Base-by-base conservation (phyloP, 2,113 vertebrate species). In the Chitala chitala region DNA sequence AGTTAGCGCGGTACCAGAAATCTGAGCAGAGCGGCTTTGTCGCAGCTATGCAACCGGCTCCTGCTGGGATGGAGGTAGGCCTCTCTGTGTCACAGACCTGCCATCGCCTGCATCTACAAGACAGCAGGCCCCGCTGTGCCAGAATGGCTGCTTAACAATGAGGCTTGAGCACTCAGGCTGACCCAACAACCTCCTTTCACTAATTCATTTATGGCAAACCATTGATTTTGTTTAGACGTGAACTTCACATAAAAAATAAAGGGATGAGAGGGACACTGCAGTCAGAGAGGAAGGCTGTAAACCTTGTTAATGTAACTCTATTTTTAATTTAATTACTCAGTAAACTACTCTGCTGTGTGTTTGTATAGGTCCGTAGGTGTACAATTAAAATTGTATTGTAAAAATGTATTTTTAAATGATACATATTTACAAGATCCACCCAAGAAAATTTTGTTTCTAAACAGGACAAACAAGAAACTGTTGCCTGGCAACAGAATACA, bases 61-160 rank as follows among this genome's bases (percentile, higher is more conserved):
- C 53, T 42, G 7, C 64, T 55, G 55, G 56, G 51, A 69, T 17
- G 44, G 55, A 36, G 53, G 48, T n/a, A 4, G 40, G n/a, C 58
- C 64, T 13, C 61, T 72, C 55, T 22, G 54, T 58, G n/a, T 48
- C 8, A n/a, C 46, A 48, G 24, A 22, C 4, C 40, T 55, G 26
- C 72, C 70, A 58, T 44, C 54, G 42, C 33, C 40, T 48, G 13
- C 29, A 61, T 73, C 69, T 69, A 73, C n/a, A 20, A 54, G 31
- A 42, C 17, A 33, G 38, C 20, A 3, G 26, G 61, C 61, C 40
- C 63, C 46, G 15, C 31, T 50, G 55, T 5, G 9, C 46, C 15
- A 3, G 64, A 12, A 42, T 69, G 71, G 73, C 61, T 77, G 71
- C 63, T 73, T 68, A 68, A 46, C 38, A 68, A 68, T 68, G 42